These are phyloP conservation scores for Benthosema pterotum DNA, from an alignment of 2,797 vertebrate genomes.

Conservation along the genomic window DNA sequence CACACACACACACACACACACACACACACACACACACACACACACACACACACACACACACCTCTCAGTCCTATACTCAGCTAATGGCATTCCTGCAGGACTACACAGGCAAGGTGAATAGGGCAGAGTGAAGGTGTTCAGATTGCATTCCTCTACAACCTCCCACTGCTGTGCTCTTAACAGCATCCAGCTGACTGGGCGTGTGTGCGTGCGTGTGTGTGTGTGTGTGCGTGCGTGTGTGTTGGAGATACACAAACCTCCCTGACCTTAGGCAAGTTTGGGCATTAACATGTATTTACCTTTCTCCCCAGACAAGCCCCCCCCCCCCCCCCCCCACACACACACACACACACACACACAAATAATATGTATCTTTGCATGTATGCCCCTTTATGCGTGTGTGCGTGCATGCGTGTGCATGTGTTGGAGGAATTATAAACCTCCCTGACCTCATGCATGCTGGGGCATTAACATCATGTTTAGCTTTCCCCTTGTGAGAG, in stretches of 20 bases:
- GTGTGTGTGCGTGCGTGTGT: not conserved
- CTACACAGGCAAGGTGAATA: slow-evolving; percentile 58
- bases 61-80: slow-evolving; percentile 50
- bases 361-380: no score
- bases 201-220: not conserved
- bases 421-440: no score
- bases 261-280: slow-evolving; percentile 8
- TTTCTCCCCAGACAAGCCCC: no score
- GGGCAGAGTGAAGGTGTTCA: slow-evolving; percentile 62
- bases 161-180: slow-evolving; percentile 42
- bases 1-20: slow-evolving; percentile 27
- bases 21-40: slow-evolving; percentile 26
- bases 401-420: no score
- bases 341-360: no score
- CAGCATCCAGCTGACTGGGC: slow-evolving; percentile 60
- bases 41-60: not conserved
- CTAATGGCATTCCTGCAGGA: slow-evolving; percentile 65
- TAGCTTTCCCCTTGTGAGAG: no score
- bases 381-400: no score
- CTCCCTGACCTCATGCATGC: no score
- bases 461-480: no score
- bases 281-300: slow-evolving; percentile 35
- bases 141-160: slow-evolving; percentile 43
- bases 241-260: not conserved
- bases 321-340: no score